Base-by-base conservation (phyloP, 1,140 invertebrate genomes). In the Spodoptera frugiperda region DNA sequence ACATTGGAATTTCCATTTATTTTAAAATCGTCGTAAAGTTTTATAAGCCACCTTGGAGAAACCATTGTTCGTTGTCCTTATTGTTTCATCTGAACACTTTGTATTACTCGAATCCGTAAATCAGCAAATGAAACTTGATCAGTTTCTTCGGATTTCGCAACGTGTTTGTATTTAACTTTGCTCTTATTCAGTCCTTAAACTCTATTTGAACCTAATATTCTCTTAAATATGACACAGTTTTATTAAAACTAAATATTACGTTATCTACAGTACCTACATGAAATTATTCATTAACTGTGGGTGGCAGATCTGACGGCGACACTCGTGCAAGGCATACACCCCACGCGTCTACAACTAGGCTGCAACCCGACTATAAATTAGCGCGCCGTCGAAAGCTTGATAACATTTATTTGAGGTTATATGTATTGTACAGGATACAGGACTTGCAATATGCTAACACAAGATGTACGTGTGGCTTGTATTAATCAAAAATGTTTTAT, bases 381-480 rank as follows among this genome's bases (percentile, higher is more conserved):
- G 78, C 63, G 51, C 65, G 48, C 61, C n/a, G 46, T 76, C 70
- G 82, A 82, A 80, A 77, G 71, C 65, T 59, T 77, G 78, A 84
- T 84, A 84, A 79, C 77, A 67, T 78, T 76, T 80, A 57, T 80
- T 82, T 68, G 39, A 59, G 48, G 70, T 67, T 67, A 68, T 70
- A 78, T 75, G 72, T 59, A 57, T 61, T 67, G 59, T 72, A 84
- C 78, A 78, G 11, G 8, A 65, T 72, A 84, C 78, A 78, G 11
- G 8, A 63, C 3, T 11, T 57, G 3, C 10, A 75, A 82, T 82
- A 78, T 44, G 61, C 54, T 25, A 72, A 79, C 73, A 77, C 71
- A 61, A 82, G 70, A 57, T 1, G 21, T 77, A 49, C 21, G 54
- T 55, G n/a, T 12, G 9, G 10, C 6, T 12, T 49, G n/a, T 79